Evolutionary conservation across 2,113 vertebrate species (phyloP), one percentile per base, ranked within the genome.

Genomic region (Micronycteris hirsuta): DNA sequence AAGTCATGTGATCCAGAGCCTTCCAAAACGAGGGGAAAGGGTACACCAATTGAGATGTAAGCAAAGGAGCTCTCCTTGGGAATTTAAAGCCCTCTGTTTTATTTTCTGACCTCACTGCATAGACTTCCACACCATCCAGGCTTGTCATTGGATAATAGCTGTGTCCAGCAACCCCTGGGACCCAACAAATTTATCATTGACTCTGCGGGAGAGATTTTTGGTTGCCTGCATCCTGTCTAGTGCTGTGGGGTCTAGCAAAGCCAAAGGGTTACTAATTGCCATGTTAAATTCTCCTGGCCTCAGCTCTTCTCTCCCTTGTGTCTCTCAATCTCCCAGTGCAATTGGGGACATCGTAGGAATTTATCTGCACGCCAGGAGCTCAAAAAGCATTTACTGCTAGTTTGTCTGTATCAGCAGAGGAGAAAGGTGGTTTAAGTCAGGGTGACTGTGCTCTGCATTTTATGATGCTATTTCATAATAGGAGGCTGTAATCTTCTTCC

Each of bases 201-300:
- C 95, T 81, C 80, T 74, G 47, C 84, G 90, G 85, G 76, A 95
- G 77, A 94, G 80, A 91, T 91, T 95, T 96, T 97, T 91, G 93
- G 94, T 97, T 91, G 76, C 96, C 88, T 93, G 86, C 84, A 95
- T 94, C 91, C 91, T 65, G 54, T 77, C 89, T 84, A 87, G 80
- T 92, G 85, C 89, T 96, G 78, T 96, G 47, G 47, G 94, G 93
- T 96, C 96, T 82, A 92, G 93, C 47, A 4, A 95, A 97, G 94
- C 94, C 94, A 96, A 97, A 94, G 96, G 96, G 97, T 97, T 98
- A 96, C 91, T 97, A 97, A 98, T 98, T 97, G 94, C 97, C 91
- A 90, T 97, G 97, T 97, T 98, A 97, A 97, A 98, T 98, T 97
- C 95, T 95, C 92, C 97, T 96, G 84, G 95, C 65, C 93, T 98